A percentile compares a stretch with the other conserved stretches of the same genome.
Conservation (phyloP, 1,140 invertebrate species). For the Pentalonia nigronervosa region DNA sequence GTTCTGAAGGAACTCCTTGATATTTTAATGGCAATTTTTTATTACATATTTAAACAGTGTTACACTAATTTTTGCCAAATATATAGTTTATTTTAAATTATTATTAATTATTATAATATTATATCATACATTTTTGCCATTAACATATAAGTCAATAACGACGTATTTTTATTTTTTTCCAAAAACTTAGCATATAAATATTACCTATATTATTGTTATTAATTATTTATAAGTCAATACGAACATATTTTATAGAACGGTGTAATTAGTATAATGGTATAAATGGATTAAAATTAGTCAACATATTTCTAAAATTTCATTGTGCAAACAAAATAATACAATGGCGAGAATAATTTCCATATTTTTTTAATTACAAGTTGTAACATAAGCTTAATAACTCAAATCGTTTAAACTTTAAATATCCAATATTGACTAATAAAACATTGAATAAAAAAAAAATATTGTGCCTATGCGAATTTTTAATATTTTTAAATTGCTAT, state of each 20-base stretch:
- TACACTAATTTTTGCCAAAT: no score
- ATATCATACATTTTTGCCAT: no score
- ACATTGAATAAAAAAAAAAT: no score
- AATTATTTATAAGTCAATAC: not conserved
- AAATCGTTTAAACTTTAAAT: no score
- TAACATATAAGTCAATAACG: no score
- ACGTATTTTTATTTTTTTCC: not conserved
- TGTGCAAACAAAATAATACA: not conserved
- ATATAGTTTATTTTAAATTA: no score
- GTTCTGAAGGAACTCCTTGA: not conserved
- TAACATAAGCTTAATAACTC: not conserved
- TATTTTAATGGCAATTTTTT: not conserved
- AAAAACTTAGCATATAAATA: not conserved
- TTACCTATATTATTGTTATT: not conserved
- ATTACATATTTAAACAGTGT: not conserved
- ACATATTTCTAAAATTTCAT: not conserved
- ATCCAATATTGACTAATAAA: no score
- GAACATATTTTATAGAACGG: not conserved
- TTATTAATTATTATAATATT: no score
- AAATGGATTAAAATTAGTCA: not conserved
- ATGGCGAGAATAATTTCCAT: not conserved
- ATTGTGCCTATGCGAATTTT: no score
- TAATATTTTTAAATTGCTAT: no score
- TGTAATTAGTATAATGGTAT: no score
- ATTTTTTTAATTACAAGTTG: no score